These are phyloP conservation scores for Sinocyclocheilus grahami DNA, from an alignment of 2,113 vertebrate genomes.

Conservation along the genomic window DNA sequence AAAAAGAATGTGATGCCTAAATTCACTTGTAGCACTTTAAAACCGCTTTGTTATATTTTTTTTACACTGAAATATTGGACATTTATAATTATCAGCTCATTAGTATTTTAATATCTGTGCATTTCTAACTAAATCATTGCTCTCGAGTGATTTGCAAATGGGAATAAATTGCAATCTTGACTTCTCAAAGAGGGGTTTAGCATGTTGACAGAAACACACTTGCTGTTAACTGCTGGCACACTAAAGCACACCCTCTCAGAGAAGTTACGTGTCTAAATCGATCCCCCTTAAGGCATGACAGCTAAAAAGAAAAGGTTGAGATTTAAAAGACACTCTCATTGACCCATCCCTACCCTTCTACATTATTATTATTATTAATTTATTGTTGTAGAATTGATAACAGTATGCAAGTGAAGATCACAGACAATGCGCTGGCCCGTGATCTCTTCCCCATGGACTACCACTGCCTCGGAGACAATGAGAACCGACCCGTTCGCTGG, in stretches of 20 bases:
- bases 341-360: conserved; percentile 1
- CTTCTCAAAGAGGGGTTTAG: neutral
- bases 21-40: no score
- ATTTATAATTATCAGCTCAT: neutral
- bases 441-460: conserved; percentile 99
- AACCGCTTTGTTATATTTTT: no score
- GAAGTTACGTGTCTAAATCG: neutral
- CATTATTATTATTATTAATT: conserved; percentile 3
- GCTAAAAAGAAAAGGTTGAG: neutral
- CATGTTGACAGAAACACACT: neutral
- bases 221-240: neutral
- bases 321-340: neutral
- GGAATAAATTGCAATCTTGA: neutral
- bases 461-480: conserved; percentile 97
- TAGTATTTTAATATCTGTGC: neutral
- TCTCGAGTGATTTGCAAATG: neutral
- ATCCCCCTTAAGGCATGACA: neutral
- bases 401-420: conserved; percentile 98
- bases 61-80: no score
- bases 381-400: conserved; percentile 88
- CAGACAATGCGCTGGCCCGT: conserved; percentile 94
- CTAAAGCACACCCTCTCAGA: neutral
- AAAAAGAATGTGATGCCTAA: no score
- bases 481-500: conserved; percentile 96
- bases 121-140: neutral